These are phyloP conservation scores for Acromyrmex charruanus DNA, from an alignment of 1,140 invertebrate genomes.

Conservation along the genomic window DNA sequence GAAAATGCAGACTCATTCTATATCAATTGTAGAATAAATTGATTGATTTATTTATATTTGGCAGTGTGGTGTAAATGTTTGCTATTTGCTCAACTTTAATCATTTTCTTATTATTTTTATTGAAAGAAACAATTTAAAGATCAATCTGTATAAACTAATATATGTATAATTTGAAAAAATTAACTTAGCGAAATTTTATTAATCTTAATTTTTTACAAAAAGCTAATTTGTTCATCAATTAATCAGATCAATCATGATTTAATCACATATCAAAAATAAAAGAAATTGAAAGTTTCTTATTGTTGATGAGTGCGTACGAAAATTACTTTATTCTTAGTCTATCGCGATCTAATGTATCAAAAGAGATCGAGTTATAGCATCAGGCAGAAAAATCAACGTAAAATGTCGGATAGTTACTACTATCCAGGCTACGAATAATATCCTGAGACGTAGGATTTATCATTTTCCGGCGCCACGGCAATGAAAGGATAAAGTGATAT, in stretches of 20 bases:
- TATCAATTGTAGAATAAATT: slow-evolving; percentile 20
- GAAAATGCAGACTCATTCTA: neutral
- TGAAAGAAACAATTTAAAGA: neutral
- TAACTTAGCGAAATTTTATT: neutral
- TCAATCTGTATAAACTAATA: neutral
- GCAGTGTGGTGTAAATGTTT: neutral
- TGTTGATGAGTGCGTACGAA: neutral
- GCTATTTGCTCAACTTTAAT: neutral
- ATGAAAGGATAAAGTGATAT: slow-evolving; percentile 65
- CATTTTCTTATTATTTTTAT: neutral
- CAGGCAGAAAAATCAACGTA: slow-evolving; percentile 19
- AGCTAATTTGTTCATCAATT: neutral
- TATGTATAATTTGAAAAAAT: neutral
- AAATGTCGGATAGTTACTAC: slow-evolving; percentile 30
- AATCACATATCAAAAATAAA: neutral
- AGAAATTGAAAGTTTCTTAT: neutral
- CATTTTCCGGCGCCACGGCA: slow-evolving; percentile 41
- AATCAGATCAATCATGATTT: slow-evolving; percentile 25
- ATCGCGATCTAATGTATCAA: slow-evolving; percentile 12
- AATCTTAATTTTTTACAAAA: neutral
- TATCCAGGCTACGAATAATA: slow-evolving; percentile 37
- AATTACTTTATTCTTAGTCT: neutral
- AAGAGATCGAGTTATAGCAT: slow-evolving; percentile 14
- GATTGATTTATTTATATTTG: slow-evolving; percentile 11
- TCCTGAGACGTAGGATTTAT: slow-evolving; percentile 52